phyloP scores from a whole-genome alignment of 2,113 vertebrate species.

The Sylvilagus bachmani region DNA sequence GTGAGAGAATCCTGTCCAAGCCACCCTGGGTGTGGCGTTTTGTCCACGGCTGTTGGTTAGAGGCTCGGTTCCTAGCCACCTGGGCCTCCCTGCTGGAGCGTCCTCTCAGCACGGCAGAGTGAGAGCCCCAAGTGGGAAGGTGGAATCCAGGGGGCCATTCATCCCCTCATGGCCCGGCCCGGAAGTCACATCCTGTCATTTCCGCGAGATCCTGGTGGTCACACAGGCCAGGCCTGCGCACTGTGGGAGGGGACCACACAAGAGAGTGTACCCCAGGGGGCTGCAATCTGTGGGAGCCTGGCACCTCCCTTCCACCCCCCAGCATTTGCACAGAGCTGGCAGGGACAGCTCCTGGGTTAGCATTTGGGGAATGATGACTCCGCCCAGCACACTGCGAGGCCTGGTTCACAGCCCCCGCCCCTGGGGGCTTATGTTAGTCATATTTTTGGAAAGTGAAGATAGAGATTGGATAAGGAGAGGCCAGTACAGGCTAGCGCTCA shows the following conservation, averaged over 20 bases:
- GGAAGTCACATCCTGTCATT: background rate
- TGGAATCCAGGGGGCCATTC: background rate
- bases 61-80: background rate
- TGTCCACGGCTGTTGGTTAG: background rate
- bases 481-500: background rate
- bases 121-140: background rate
- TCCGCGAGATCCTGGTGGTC: background rate
- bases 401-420: background rate
- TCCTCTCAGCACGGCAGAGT: background rate
- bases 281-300: background rate
- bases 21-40: background rate
- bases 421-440: background rate
- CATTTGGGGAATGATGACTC: background rate
- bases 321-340: background rate
- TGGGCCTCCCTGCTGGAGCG: background rate
- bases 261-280: background rate
- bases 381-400: background rate
- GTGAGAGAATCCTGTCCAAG: background rate
- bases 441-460: constrained; percentile 11
- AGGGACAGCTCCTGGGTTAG: background rate
- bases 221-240: background rate
- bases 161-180: background rate
- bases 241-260: background rate
- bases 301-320: background rate
- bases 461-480: background rate